Base-by-base conservation (phyloP, 2,888 invertebrate genomes). In the Tetheella fluctuosa region DNA sequence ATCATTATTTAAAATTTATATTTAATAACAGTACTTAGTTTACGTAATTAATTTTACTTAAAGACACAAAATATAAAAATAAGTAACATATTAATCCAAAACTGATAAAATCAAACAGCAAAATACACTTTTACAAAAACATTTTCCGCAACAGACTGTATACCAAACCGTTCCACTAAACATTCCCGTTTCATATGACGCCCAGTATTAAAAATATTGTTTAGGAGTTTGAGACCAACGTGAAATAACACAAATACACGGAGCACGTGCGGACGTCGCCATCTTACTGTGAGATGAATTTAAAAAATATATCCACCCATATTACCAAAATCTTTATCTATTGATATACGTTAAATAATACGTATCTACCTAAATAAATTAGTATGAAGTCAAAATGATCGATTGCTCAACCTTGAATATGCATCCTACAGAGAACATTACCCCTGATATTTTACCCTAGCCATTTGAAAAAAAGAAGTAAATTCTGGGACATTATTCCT, bases 171-270 rank as follows among this genome's bases (percentile, higher is more conserved):
- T 34, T 17, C 13, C 34, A 55, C 54, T 8, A 13, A 30, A 30
- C 52, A 52, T 48, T 57, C 54, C 59, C 59, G 60, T 17, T 15
- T 23, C 25, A 28, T 39, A 39, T 55, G 57, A 23, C 55, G 28
- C 57, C 34, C 4, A 30, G 57, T 62, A 64, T 65, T 65, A 65
- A 65, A 65, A 63, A 64, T 67, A 62, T 63, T 63, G 62, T 67
- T 64, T 67, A 60, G 60, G 58, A 39, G 34, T 20, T 23, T 25
- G 37, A 59, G 71, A 75, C 76, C 75, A 74, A 75, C 76, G 76
- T 69, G 64, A 42, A 39, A 69, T 37, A 55, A 60, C 52, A 62
- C 61, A 52, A 56, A 65, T 58, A 61, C 17, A 52, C 42, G 54
- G 55, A 39, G 59, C 62, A 63, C 53, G 54, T 63, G 63, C 30